Evolutionary conservation across 2,113 vertebrate species (phyloP), one percentile per base, ranked within the genome.

Genomic region (Perca fluviatilis): DNA sequence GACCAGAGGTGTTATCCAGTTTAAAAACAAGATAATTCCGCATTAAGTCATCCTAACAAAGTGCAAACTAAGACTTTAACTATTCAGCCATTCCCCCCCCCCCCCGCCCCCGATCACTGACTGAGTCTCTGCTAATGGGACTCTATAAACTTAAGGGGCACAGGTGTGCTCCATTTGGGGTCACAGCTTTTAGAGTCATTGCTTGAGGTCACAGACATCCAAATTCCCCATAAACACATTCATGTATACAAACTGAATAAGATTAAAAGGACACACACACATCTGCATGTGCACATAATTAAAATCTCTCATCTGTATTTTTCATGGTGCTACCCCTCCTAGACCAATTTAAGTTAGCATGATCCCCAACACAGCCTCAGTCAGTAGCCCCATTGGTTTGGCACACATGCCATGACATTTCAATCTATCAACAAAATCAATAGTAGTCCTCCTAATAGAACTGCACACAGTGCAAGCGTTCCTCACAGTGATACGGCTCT

Each of bases 351-450:
- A 76, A 80, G 57, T 66, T 78, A 84, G 82, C 67, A 86, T 64
- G 85, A 86, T 86, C 83, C 75, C 53, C 51, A 30, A 27, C 8
- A 47, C 63, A 61, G 58, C 49, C 69, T 49, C 51, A 61, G 63
- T 71, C 66, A 40, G 80, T 51, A 57, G 78, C 83, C 85, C 77
- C 23, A 73, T 83, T 67, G 21, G 72, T 74, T 80, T 86, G 89
- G 88, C 88, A 88, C 87, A 80, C 84, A 75, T 89, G 79, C 73
- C 79, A 88, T 80, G 91, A 91, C 86, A 89, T 92, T 93, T 92
- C 88, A 92, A 91, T 94, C 90, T 87, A 91, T 94, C 91, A 91
- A 74, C 79, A 77, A 89, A 90, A 92, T 92, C 90, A 89, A 91
- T 91, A 84, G 83, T 79, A 72, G 79, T 78, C 83, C 73, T 53